A percentile compares a stretch with the other conserved stretches of the same genome.
These are phyloP conservation scores for Adoxophyes honmai DNA, from an alignment of 1,140 invertebrate genomes.

Conservation along the genomic window DNA sequence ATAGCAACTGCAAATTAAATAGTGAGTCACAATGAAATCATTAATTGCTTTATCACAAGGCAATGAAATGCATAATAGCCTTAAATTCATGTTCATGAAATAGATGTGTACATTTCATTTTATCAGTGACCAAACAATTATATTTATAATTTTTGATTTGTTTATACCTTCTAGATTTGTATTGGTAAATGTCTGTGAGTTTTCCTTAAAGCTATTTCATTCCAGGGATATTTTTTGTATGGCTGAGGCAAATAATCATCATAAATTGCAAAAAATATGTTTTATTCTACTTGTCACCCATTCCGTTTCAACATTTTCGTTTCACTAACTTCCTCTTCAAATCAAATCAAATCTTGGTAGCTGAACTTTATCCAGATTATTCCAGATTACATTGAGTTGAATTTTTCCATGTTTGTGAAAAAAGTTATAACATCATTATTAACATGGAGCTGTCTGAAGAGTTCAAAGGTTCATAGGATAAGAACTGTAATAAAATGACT, in stretches of 20 bases:
- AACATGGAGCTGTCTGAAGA: too few relatives aligned
- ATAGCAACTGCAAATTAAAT: conserved; percentile 4
- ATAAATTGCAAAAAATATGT: conserved; percentile 24
- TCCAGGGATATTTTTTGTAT: conserved; percentile 41
- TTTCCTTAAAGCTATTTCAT: conserved; percentile 36
- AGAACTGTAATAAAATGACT: too few relatives aligned
- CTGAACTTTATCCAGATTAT: too few relatives aligned
- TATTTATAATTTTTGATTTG: conserved; percentile 16
- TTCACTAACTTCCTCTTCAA: too few relatives aligned
- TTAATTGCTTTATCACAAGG: conserved; percentile 6
- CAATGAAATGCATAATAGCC: conserved; percentile 6
- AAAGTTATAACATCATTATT: too few relatives aligned
- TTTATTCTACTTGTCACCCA: conserved; percentile 21
- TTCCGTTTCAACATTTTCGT: conserved; percentile 12
- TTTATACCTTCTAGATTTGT: conserved; percentile 19
- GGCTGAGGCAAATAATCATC: conserved; percentile 36
- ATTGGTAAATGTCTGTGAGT: conserved; percentile 32
- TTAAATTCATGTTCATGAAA: conserved; percentile 10
- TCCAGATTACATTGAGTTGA: too few relatives aligned
- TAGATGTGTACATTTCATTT: neutral
- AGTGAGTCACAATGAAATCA: conserved; percentile 8
- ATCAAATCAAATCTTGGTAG: too few relatives aligned
- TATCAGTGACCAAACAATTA: conserved; percentile 3
- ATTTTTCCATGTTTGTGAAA: too few relatives aligned
- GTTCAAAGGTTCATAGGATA: too few relatives aligned